Evolutionary conservation across 2,888 invertebrate species (phyloP).

Genomic region (Drosophila buzzatii): DNA sequence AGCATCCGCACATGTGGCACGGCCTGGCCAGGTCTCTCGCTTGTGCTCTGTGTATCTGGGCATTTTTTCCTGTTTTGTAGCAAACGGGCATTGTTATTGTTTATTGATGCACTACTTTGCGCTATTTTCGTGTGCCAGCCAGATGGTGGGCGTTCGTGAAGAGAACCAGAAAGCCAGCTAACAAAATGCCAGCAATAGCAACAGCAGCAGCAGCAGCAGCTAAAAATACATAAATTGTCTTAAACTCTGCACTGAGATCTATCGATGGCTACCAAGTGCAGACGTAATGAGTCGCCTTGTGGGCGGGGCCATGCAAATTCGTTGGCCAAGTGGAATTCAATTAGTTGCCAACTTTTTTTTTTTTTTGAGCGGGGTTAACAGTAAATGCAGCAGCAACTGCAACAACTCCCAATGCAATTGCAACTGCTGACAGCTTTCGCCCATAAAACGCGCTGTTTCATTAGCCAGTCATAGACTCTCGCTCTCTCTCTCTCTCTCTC

Average conservation of each 20-base stretch:
- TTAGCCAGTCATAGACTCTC: conserved; percentile 23
- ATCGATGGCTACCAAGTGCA: conserved; percentile 41
- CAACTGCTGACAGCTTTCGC: conserved; percentile 59
- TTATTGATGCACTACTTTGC: conserved; percentile 81
- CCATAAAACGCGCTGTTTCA: conserved; percentile 60
- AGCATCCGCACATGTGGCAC: conserved; percentile 73
- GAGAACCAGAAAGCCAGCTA: conserved; percentile 49
- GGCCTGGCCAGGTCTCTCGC: conserved; percentile 12
- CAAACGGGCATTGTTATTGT: conserved; percentile 73
- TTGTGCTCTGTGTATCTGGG: conserved; percentile 23
- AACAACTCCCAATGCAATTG: conserved; percentile 19
- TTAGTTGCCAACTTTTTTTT: conserved; percentile 36
- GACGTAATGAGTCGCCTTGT: conserved; percentile 47
- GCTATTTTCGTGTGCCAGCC: conserved; percentile 77
- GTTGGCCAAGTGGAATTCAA: conserved; percentile 58
- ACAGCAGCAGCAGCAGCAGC: conserved; percentile 23
- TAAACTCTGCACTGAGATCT: conserved; percentile 31
- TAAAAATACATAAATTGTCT: conserved; percentile 68
- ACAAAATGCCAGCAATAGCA: conserved; percentile 30
- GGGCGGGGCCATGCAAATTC: conserved; percentile 50
- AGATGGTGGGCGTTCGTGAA: conserved; percentile 71
- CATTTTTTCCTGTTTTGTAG: conserved; percentile 63
- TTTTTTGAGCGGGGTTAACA: conserved; percentile 2
- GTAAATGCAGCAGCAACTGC: conserved; percentile 16
- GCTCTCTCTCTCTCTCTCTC: background rate